A percentile compares a stretch with the other conserved stretches of the same genome.
Conservation (phyloP, 2,888 invertebrate species). For the Lasioglossum leucozonium region DNA sequence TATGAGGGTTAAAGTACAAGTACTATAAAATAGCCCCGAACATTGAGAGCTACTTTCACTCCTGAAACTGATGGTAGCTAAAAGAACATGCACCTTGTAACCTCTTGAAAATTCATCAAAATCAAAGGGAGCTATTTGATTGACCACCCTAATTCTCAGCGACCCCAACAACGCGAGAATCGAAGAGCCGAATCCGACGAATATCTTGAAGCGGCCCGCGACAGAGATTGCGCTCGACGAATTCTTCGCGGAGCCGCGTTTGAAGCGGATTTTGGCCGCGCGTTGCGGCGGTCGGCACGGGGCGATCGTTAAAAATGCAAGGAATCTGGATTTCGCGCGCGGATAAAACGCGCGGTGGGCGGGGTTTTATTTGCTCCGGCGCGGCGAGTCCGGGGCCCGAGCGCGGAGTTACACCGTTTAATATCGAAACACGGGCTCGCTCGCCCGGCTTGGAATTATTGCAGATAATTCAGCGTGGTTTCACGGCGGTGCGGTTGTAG, state of each 20-base stretch:
- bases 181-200: not conserved
- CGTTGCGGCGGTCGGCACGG: not conserved
- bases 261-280: not conserved
- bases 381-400: not conserved
- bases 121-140: not conserved
- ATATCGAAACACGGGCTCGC: not conserved
- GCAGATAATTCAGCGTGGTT: not conserved
- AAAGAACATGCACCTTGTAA: not conserved
- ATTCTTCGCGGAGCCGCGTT: not conserved
- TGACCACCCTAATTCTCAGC: not conserved
- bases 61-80: not conserved
- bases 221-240: not conserved
- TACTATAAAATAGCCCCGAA: not conserved
- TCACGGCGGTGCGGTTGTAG: not conserved
- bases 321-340: not conserved
- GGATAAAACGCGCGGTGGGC: not conserved
- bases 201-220: not conserved
- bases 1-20: not conserved
- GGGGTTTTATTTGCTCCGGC: constrained; percentile 4
- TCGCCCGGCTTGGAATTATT: not conserved
- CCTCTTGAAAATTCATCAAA: not conserved
- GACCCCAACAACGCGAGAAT: not conserved
- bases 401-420: not conserved
- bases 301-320: constrained; percentile 9
- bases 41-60: not conserved